Evolutionary conservation across 2,113 vertebrate species (phyloP), one percentile per base, ranked within the genome.

Genomic region (Meriones unguiculatus): DNA sequence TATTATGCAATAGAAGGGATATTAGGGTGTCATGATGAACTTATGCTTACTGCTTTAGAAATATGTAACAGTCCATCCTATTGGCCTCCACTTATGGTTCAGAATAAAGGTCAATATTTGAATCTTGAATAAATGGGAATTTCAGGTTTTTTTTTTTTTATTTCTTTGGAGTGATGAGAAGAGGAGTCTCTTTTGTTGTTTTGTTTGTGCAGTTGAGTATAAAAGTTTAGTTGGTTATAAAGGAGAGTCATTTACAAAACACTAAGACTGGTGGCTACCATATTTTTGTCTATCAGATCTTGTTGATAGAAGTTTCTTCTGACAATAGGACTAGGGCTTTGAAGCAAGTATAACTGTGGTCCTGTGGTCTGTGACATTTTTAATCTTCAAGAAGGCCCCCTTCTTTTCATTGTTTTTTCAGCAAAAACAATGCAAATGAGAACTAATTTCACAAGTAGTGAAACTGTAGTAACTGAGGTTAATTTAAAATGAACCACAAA

Each of bases 341-440:
- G 41, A 93, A 95, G 59, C 59, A 95, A 92, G 64, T 78, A 52
- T 7, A 93, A 2, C 46, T 75, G 95, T 92, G 65, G 87, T 12
- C 8, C 5, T 14, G 8, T 65, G 5, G 52, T 84, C 3, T 81
- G 17, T 87, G 64, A 84, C 52, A 86, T 75, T 84, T 80, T 11
- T n/a, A 4, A 10, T 2, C n/a, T 77, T 46, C 15, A 52, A 46
- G 14, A 38, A 78, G 24, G 22, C 17, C n/a, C 2, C 20, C 1
- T 89, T 24, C 6, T 28, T 11, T 57, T 95, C 89, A 59, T 5
- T 78, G 6, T 86, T 32, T 13, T 95, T 46, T 81, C 15, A 65
- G 15, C 32, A 90, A n/a, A n/a, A n/a, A n/a, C n/a, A n/a, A n/a
- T 95, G 9, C 12, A 92, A n/a, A 78, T 90, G 62, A 92, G 32